Evolutionary conservation across 30 jellyfish, hydroid and myxozoan genomes (phyloP), one percentile per base, ranked within the genome.

Genomic region (Hydractinia echinata): DNA sequence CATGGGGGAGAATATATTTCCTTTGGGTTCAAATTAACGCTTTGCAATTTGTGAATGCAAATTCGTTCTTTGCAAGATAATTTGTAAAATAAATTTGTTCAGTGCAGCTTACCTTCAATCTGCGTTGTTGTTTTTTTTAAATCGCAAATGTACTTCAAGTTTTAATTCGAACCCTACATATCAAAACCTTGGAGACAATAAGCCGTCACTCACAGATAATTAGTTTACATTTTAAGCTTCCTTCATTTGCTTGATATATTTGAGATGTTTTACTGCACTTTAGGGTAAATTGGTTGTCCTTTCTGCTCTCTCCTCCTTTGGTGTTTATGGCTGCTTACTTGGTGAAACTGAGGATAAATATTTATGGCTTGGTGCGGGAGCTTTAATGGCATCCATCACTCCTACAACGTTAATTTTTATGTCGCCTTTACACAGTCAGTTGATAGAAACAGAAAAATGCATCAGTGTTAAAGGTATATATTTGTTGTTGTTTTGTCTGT

Each of bases 291-390:
- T 78, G 48, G 62, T 49, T 39, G 39, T 61, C 19, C 60, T 55
- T 8, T 53, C 86, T 13, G 62, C 62, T 8, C 18, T 78, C 18
- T n/a, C 86, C 18, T 50, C 76, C 48, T 48, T 53, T 56, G 86
- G 83, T 78, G 86, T 55, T 6, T 78, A 10, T 78, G 83, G 58
- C 4, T 78, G 84, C 61, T 51, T 71, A 5, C 49, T 10, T 19
- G 86, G 86, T 8, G 50, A 76, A 7, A 13, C 76, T 5, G 61
- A 78, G 48, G 61, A 61, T 54, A 53, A 56, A 68, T 55, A 4
- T 19, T 4, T 62, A 5, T 78, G 86, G 86, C 58, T 78, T 9
- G 83, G 48, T n/a, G 83, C 76, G 2, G 86, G 76, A 78, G 83
- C 6, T 20, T 39, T 61, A n/a, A 5, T 78, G 86, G 48, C 61